phyloP scores from a whole-genome alignment of 2,888 invertebrate genomes.

The Pogonocherus hispidulus region DNA sequence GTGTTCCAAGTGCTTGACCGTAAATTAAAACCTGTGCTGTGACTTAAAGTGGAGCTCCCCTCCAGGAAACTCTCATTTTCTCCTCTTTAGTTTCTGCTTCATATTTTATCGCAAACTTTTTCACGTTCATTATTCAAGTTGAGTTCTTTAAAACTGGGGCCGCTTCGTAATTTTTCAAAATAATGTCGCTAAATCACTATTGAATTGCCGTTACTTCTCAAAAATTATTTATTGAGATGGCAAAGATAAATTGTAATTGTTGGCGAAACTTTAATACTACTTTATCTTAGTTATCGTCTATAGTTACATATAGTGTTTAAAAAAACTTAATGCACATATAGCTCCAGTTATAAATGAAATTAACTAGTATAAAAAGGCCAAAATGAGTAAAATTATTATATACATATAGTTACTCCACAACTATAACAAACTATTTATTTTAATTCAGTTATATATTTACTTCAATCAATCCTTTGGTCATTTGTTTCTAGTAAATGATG shows the following conservation, averaged over 20 bases:
- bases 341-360: too few species aligned
- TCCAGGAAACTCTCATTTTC: constrained; percentile 45
- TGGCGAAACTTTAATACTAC: not conserved
- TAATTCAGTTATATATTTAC: too few species aligned
- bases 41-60: constrained; percentile 52
- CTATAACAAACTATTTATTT: too few species aligned
- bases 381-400: too few species aligned
- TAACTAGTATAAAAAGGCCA: too few species aligned
- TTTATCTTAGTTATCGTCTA: not conserved
- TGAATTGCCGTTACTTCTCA: constrained; percentile 37
- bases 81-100: constrained; percentile 48
- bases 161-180: constrained; percentile 49
- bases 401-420: too few species aligned
- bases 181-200: constrained; percentile 51
- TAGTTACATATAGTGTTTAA: too few species aligned
- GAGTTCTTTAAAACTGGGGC: constrained; percentile 45
- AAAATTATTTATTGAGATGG: constrained; percentile 30
- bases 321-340: too few species aligned
- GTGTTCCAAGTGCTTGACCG: constrained; percentile 58
- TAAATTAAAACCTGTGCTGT: constrained; percentile 61
- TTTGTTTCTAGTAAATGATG: too few species aligned
- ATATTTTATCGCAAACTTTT: constrained; percentile 45
- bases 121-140: constrained; percentile 47
- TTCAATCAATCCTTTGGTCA: too few species aligned
- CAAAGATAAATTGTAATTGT: not conserved